These are phyloP conservation scores for Macrotis lagotis DNA, from an alignment of 2,113 vertebrate species.

Conservation along the genomic window DNA sequence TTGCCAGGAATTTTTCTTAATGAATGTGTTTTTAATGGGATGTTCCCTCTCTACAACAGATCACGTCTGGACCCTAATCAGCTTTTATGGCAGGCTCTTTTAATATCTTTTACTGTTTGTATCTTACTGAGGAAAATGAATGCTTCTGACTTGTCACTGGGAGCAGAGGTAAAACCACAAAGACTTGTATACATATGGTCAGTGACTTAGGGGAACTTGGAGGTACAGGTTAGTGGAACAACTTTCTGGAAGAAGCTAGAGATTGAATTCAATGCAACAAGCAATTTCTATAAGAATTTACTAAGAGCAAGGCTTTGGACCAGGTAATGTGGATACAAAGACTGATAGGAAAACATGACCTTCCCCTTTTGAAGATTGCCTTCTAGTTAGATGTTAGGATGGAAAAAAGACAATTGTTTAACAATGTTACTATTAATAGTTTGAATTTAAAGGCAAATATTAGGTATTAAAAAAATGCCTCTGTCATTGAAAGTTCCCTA, in stretches of 20 bases:
- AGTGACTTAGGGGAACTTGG: not conserved
- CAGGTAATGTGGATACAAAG: not conserved
- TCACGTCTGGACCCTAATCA: not conserved
- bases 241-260: not conserved
- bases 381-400: not conserved
- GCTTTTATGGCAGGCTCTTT: not conserved
- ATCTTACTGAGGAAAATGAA: not conserved
- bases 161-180: not conserved
- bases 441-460: rapidly evolving
- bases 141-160: not conserved
- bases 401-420: constrained; percentile 7
- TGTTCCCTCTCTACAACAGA: not conserved
- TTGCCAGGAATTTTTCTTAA: not conserved
- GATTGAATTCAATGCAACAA: too few relatives aligned
- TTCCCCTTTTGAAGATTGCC: not conserved
- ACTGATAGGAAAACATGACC: not conserved
- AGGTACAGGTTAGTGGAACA: not conserved
- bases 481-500: not conserved
- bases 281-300: not conserved
- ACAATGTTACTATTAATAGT: not conserved
- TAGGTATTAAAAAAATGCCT: not conserved
- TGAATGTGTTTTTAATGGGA: not conserved
- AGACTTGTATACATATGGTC: not conserved
- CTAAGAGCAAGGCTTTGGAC: not conserved
- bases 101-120: not conserved